Evolutionary conservation across 1,140 invertebrate species (phyloP), one percentile per base, ranked within the genome.

Genomic region (Stegodyphus dumicola): DNA sequence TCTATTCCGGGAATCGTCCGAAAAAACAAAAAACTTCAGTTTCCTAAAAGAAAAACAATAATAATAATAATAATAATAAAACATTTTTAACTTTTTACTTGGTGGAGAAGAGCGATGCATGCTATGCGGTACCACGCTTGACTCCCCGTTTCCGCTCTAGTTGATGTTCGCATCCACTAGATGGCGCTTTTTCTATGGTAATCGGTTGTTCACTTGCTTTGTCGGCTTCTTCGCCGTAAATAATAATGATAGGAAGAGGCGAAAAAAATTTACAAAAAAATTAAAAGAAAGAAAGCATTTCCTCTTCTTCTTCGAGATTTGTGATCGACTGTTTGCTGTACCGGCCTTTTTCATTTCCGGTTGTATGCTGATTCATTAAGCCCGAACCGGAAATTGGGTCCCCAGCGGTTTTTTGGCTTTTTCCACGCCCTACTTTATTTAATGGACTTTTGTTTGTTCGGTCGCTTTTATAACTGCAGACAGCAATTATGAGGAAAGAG

Each of bases 131-230:
- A 9, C 65, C 60, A 64, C 65, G 81, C 64, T 85, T 76, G 81
- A 85, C 60, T 85, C 81, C 65, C 65, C 74, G 73, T 85, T 85
- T 85, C 81, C 81, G 81, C 73, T 70, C 74, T 60, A 85, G 60
- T 85, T 85, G 81, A 53, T 60, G 69, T 70, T 85, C 74, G 56
- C 73, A 18, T n/a, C 56, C 74, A 48, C 73, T 85, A 85, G 81
- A 85, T 85, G 81, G 81, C 81, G 81, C 74, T 85, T 69, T 73
- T 85, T 85, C 77, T 85, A 85, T 85, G 81, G 81, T 85, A 85
- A 85, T 85, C 71, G 81, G 64, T 85, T 85, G 81, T 85, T 73
- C 81, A 69, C 65, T 75, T 73, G 81, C 74, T 85, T 85, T 85
- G 73, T 85, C 81, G 81, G 73, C 81, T 85, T 85, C 81, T 76